Evolutionary conservation across 2,113 vertebrate species (phyloP), one percentile per base, ranked within the genome.

Genomic region (Thermophis baileyi): DNA sequence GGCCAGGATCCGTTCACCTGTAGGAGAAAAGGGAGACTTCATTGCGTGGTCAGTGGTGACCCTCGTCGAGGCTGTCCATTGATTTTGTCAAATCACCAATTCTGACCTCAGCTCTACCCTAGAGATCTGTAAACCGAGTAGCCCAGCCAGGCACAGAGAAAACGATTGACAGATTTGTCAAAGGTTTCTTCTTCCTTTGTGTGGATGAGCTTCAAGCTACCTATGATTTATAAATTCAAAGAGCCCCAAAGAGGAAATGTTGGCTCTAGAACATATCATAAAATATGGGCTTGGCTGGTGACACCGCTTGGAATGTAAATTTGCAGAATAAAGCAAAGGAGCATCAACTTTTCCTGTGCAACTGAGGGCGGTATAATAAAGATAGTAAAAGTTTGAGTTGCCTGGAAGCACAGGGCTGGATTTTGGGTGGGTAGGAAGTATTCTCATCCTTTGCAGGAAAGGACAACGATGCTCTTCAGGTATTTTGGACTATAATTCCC

Each of bases 1-100:
- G 95, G 99, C 99, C 97, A 99, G 95, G 94, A 99, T 97, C 18
- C 98, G 98, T 94, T 99, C 99, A 90, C 98, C 99, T 99, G 98
- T 24, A 0, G 0, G 90, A 88, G 2, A 49, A 90, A 92, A 87
- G 20, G 6, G 57, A 85, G 91, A 53, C n/a, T 4, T 87, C 0
- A 10, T 27, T 11, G 81, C 14, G 85, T 74, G 57, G 85, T n/a
- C 85, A 22, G n/a, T 0, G 0, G 14, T 24, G 30, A 46, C 9
- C 30, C 22, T 54, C 0, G 14, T 1, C 2, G 6, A 81, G 53
- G 53, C 0, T 0, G 22, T 30, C 35, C 24, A 1, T 35, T 6
- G 24, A 22, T 91, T n/a, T 25, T 74, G 24, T 14, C 46, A 9
- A 49, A 10, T 35, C 50, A 44, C 4, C 22, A 30, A 16, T 54